phyloP scores from a whole-genome alignment of 2,113 vertebrate species.

The Brachypteracias leptosomus region DNA sequence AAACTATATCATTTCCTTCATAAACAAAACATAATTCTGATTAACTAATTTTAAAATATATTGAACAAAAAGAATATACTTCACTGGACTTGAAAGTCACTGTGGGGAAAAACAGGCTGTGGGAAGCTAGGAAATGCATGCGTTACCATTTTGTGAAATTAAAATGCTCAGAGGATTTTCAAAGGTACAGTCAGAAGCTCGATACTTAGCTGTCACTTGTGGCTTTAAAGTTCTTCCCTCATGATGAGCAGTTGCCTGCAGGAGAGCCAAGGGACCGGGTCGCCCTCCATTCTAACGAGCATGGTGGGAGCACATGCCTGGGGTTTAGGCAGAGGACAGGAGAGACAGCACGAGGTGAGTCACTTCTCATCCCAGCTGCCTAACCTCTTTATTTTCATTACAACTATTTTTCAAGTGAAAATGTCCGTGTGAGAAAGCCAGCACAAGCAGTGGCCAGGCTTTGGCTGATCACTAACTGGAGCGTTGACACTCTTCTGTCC shows the following conservation, averaged over 20 bases:
- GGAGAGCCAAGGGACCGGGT: not conserved
- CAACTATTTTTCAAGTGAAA: constrained; percentile 22
- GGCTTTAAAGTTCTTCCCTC: not conserved
- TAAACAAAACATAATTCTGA: not conserved
- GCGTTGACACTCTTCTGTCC: not conserved
- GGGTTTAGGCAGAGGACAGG: not conserved
- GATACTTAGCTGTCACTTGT: not conserved
- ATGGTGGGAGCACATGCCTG: not conserved
- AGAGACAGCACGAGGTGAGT: not conserved
- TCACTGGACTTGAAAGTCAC: not conserved
- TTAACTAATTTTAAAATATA: not conserved
- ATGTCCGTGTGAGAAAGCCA: not conserved
- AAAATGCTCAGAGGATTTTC: not conserved
- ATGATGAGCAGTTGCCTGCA: not conserved
- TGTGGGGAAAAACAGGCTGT: not conserved
- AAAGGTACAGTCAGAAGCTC: not conserved
- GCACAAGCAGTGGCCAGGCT: not conserved
- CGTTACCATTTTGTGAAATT: not conserved
- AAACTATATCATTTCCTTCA: not conserved
- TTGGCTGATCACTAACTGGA: constrained; percentile 13
- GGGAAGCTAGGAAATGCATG: not conserved
- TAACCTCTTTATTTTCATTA: constrained; percentile 39
- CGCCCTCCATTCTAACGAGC: not conserved
- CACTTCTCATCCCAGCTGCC: not conserved
- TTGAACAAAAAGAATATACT: not conserved